Percentiles rank a stretch among this genome's conserved stretches.
phyloP scores from a whole-genome alignment of 2,113 vertebrate species.

The Emydura subglobosa region DNA sequence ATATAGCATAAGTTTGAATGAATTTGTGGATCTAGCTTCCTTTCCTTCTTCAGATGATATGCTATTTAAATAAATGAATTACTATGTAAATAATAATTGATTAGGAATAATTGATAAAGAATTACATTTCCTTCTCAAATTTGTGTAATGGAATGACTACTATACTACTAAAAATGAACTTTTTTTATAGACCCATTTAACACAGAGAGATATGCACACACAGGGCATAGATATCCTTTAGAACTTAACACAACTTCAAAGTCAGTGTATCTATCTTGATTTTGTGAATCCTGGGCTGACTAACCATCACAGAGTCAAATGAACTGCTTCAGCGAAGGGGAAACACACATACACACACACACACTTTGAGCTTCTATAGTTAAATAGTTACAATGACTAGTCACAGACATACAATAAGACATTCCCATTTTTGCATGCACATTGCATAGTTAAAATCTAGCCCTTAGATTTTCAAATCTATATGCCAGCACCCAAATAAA shows the following conservation, averaged over 20 bases:
- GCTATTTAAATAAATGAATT: background rate
- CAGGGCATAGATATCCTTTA: background rate
- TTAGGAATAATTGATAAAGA: background rate
- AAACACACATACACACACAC: background rate
- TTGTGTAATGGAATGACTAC: background rate
- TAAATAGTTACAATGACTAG: background rate
- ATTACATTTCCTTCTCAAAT: background rate
- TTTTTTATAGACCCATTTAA: background rate
- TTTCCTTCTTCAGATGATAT: background rate
- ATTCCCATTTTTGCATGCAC: background rate
- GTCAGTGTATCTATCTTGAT: constrained; percentile 58
- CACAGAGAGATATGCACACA: background rate
- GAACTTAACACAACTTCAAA: constrained; percentile 55
- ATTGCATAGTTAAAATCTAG: background rate
- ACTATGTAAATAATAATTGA: background rate
- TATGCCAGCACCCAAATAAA: background rate
- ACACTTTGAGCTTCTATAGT: background rate
- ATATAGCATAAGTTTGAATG: background rate
- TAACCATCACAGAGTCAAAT: constrained; percentile 50
- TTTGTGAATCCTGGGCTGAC: constrained; percentile 29
- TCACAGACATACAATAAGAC: background rate
- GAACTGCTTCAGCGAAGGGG: constrained; percentile 57
- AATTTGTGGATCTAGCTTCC: background rate
- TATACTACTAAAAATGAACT: background rate
- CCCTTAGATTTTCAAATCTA: background rate